Evolutionary conservation across 2,797 vertebrate species (phyloP), one percentile per base, ranked within the genome.

Genomic region (Megaceryle alcyon): DNA sequence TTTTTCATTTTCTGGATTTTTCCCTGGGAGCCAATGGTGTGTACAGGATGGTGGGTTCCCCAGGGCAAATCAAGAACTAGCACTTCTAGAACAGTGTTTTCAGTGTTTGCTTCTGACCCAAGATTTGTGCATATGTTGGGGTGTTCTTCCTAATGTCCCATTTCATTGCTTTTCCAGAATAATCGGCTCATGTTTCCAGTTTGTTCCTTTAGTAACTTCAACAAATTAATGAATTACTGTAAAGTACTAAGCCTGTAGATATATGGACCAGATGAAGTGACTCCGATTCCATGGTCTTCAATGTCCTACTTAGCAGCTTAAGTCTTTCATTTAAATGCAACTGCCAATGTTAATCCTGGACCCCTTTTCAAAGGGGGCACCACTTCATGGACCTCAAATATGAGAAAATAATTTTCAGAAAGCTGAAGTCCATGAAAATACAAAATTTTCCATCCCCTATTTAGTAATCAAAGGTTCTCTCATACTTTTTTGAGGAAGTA

Each of bases 301-400:
- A 5, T 29, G 12, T 25, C 14, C 12, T 46, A 79, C 39, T 90
- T 26, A 86, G 49, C 46, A 72, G 23, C 66, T 86, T 29, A 6
- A 59, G 7, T 71, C 25, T 49, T 71, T 21, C 53, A 10, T 19
- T 63, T 44, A 39, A 72, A 51, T 57, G 9, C 65, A 80, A 93
- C 89, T 51, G 14, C n/a, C 14, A 2, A 0, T n/a, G 31, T 60
- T 78, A 71, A 85, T 78, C n/a, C 26, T 1, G 0, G 53, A 48
- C 20, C 7, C 7, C 6, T 79, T 64, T 46, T 61, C 33, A n/a
- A 78, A 68, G 46, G 46, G 18, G 15, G 19, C 31, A 75, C 29
- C 3, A 0, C 25, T 70, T 3, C 0, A 12, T 43, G 57, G 17
- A 4, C 14, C 18, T 82, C 7, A 60, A 3, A 43, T 19, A 14